Base-by-base conservation (phyloP, 2,888 invertebrate genomes). In the Psylliodes chrysocephalus region DNA sequence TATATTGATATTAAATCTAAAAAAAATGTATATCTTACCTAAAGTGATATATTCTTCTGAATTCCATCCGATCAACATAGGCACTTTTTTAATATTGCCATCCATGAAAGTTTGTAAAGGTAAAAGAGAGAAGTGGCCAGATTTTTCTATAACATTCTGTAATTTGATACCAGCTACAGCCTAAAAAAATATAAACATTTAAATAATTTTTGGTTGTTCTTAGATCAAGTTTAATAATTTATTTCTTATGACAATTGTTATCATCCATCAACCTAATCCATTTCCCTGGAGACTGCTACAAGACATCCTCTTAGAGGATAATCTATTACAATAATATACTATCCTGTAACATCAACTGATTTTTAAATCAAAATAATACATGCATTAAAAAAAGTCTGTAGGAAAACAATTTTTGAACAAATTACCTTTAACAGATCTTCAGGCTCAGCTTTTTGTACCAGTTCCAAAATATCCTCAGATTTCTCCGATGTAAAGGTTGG, bases 41-140 rank as follows among this genome's bases (percentile, higher is more conserved):
- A 33, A 47, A 47, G 17, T 44, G n/a, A 68, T 49, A 44, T 56
- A 60, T 33, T 68, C 68, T 55, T 68, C 68, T 0, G 68, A 68
- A 52, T 60, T 68, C 19, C 55, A 68, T 1, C 68, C 68, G 22
- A 68, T 49, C 44, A 68, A 30, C 6, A 66, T 42, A 2, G 68
- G 68, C 7, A 68, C 56, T 61, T 64, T 60, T 17, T 61, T 64
- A 17, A 68, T 30, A 30, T 63, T 59, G 7, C 61, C 68, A 25
- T 62, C 47, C 40, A 66, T 63, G 30, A 59, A 56, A 7, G 56
- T 60, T 60, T 68, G 65, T 38, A 65, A 49, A 17, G 60, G 59
- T 12, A 60, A 49, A 38, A 60, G 44, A 8, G 65, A 60, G 22
- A 57, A 68, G 15, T 52, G 33, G 2, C 55, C 61, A 14, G 17